Base-by-base conservation (phyloP, 2,113 vertebrate species). In the Phylloscopus whistleri region DNA sequence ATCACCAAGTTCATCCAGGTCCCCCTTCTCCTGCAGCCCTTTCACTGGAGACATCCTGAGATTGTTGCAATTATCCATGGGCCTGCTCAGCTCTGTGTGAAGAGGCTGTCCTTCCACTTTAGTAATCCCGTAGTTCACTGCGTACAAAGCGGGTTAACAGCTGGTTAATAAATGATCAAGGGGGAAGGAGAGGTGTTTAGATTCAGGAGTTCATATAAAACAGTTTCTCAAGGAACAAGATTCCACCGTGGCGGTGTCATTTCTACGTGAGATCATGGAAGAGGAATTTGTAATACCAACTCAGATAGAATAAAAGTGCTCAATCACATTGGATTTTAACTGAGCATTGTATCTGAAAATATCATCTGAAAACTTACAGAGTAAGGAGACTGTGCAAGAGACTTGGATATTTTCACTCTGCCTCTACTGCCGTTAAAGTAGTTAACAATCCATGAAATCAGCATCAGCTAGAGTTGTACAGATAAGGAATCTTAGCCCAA, bases 1-100 rank as follows among this genome's bases (percentile, higher is more conserved):
- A 97, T 99, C 99, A 8, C 98, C 98, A 48, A 98, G 97, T 93
- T 99, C 99, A 79, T 99, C 99, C 96, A 99, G 85, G 22, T 99
- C 99, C 11, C 97, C 97, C 63, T 99, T 99, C 31, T 99, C 99
- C 83, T 96, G 98, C 15, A 98, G 98, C 62, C 97, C 98, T 89
- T 98, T 98, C 72, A 96, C 98, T 0, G 99, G 99, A 31, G 99
- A 99, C 84, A 98, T 98, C 55, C 99, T 97, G 84, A 99, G 97
- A 12, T 82, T 98, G 97, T 97, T 99, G 87, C 99, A 99, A 87
- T 89, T 98, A 85, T 99, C 99, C 98, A 99, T 95, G 5, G 99
- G 97, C 95, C 99, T 97, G 17, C 97, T 98, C 55, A 99, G 96
- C 30, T 99, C 98, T 0, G 98, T 86, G 96, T 98, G 99, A 91